Evolutionary conservation across 2,888 invertebrate genomes (phyloP), one percentile per base, ranked within the genome.

Genomic region (Dastarcus helophoroides): DNA sequence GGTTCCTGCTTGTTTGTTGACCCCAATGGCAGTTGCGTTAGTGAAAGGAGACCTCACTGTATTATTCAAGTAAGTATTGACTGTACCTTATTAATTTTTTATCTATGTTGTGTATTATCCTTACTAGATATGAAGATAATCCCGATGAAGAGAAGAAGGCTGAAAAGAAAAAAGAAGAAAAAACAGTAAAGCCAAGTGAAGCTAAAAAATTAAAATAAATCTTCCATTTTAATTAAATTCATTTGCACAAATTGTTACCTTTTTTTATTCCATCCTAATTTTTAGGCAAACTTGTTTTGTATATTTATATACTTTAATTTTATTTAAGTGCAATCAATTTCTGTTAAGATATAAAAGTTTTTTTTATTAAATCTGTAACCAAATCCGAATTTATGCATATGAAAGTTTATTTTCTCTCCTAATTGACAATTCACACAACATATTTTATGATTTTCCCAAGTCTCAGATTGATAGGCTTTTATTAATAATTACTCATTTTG

Each of bases 1-100:
- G 41, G 98, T 98, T 38, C 98, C 98, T 4, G 86, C 91, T 8
- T 98, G 98, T 62, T 68, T 95, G 45, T 86, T 81, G 39, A 82
- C 89, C 21, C 98, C 98, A 9, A 61, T 94, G 14, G 53, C 79
- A n/a, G 65, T 95, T 8, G 95, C 97, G 6, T 62, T 90, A 21
- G 58, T 93, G 17, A 78, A 83, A 50, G 97, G 97, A 13, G 97
- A 98, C 55, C 64, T 94, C 33, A 82, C 80, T 47, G 77, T 81
- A 3, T 67, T 95, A 47, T 89, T 95, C 65, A 81, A 78, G 89
- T 94, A 61, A 77, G 80, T 78, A 8, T 9, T 11, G 7, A 14
- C 9, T 9, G 12, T 13, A 8, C 12, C 2, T 19, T 5, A 3
- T 11, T 19, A 3, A 11, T 10, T 22, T 2, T 21, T 24, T 22